Percentiles rank a stretch among this genome's conserved stretches.
Conservation (phyloP, 2,888 invertebrate species). For the Drosophila fulvimacula region DNA sequence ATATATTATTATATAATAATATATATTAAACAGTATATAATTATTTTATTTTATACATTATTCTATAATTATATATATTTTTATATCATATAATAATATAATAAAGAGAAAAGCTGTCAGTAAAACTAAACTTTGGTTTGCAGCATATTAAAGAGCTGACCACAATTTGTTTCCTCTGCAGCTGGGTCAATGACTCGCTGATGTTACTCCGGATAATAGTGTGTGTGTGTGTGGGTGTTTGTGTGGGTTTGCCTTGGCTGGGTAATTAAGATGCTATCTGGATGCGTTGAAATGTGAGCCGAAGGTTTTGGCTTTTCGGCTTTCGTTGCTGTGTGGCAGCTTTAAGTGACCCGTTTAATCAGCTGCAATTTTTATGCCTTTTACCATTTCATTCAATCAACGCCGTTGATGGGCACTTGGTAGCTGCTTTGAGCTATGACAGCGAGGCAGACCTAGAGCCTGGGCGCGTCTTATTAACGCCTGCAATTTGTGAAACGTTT, state of each 20-base stretch:
- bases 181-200: constrained; percentile 51
- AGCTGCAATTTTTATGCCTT: constrained; percentile 21
- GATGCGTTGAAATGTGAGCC: constrained; percentile 58
- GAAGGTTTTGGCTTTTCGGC: constrained; percentile 35
- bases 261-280: constrained; percentile 72
- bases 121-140: constrained; percentile 36
- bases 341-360: constrained; percentile 40
- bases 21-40: too few relatives aligned
- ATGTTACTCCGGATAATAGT: constrained; percentile 14
- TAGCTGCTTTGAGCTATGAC: constrained; percentile 24
- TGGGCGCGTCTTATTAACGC: constrained; percentile 62
- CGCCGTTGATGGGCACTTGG: constrained; percentile 42
- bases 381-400: constrained; percentile 68
- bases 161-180: constrained; percentile 33
- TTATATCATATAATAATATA: too few relatives aligned
- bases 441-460: constrained; percentile 4
- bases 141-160: constrained; percentile 53
- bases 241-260: constrained; percentile 21
- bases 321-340: constrained; percentile 18
- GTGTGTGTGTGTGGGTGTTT: neutral
- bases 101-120: too few relatives aligned
- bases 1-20: too few relatives aligned
- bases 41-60: too few relatives aligned
- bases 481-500: constrained; percentile 61
- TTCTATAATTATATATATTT: too few relatives aligned